These are phyloP conservation scores for Litoditis marina DNA, from an alignment of 2,888 invertebrate genomes.

Conservation along the genomic window DNA sequence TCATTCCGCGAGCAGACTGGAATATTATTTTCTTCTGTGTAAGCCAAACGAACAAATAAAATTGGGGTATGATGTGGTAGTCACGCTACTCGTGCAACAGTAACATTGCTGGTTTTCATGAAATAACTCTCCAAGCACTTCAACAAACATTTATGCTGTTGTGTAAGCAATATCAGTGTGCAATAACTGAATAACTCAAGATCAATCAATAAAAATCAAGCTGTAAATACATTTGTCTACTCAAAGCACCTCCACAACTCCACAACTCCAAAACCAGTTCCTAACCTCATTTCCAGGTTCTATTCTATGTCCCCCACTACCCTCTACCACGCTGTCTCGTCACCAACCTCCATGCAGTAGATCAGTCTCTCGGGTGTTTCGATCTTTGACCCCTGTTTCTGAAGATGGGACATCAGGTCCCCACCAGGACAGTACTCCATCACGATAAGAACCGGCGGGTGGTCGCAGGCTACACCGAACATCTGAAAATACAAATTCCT, in stretches of 20 bases:
- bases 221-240: no score
- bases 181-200: no score
- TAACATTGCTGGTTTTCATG: background rate
- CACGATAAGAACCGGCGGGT: constrained; percentile 94
- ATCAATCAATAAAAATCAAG: no score
- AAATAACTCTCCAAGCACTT: no score
- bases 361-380: constrained; percentile 19
- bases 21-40: background rate
- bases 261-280: no score
- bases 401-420: constrained; percentile 32
- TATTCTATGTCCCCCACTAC: no score
- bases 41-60: background rate
- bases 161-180: no score
- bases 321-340: no score
- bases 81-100: no score
- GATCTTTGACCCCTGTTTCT: constrained; percentile 13
- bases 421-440: constrained; percentile 80
- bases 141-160: no score
- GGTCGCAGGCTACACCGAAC: constrained; percentile 94
- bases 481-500: constrained; percentile 71
- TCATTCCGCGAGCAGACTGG: constrained; percentile 74
- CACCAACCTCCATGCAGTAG: constrained; percentile 23
- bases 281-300: no score
- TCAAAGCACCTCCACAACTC: no score
- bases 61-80: background rate